Percentiles rank a stretch among this genome's conserved stretches.
Conservation (phyloP, 2,113 vertebrate species). For the Charina bottae region DNA sequence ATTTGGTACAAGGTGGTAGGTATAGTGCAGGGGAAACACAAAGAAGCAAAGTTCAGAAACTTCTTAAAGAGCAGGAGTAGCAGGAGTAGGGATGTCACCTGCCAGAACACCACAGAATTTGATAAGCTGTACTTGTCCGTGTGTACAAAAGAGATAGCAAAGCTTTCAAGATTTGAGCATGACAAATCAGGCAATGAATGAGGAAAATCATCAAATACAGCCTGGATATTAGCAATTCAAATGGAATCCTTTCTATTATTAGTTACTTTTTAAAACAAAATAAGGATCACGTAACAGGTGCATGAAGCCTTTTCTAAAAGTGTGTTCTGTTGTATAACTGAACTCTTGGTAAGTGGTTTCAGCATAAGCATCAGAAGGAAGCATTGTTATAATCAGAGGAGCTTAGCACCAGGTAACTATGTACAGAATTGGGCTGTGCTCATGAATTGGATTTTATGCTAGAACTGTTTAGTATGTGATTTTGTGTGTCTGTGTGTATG, state of each 20-base stretch:
- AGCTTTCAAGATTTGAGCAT: not conserved
- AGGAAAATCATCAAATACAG: not conserved
- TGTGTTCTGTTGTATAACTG: not conserved
- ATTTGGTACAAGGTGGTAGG: not conserved
- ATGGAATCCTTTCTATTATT: not conserved
- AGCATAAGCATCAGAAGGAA: not conserved
- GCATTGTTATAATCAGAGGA: not conserved
- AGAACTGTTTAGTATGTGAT: not conserved
- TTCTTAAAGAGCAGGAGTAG: not conserved
- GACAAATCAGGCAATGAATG: not conserved
- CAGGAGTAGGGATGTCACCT: not conserved
- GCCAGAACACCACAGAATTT: not conserved
- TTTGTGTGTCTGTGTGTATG: not conserved
- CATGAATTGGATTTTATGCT: not conserved
- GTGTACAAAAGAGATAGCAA: not conserved
- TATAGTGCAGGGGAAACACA: not conserved
- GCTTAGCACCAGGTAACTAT: not conserved
- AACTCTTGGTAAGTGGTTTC: not conserved
- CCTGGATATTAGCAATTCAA: not conserved
- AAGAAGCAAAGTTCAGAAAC: not conserved
- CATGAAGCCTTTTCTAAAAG: not conserved
- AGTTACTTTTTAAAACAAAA: not conserved
- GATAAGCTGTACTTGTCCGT: not conserved
- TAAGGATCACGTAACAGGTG: not conserved
- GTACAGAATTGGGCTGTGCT: not conserved